Evolutionary conservation across 2,797 vertebrate genomes (phyloP), one percentile per base, ranked within the genome.

Genomic region (Hypotaenidia philippensis): DNA sequence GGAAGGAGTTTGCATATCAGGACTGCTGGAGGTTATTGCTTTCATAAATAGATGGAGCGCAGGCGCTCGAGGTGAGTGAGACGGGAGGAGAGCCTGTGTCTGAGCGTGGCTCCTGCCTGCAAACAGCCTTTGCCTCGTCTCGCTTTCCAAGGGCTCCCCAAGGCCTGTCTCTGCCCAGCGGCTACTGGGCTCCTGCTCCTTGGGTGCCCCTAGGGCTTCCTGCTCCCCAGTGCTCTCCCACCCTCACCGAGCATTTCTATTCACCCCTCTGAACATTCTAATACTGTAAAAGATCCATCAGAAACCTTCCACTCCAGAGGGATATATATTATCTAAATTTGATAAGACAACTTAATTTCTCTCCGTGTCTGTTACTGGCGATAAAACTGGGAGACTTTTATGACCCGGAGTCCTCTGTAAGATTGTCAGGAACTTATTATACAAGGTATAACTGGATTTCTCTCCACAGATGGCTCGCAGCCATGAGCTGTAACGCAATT

Each of bases 291-390:
- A 97, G 97, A 97, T 97, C 96, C 90, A 96, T 89, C 96, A 94
- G 84, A 82, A 93, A 90, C 89, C 96, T 97, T 96, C 95, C 96
- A 95, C 97, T 98, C 98, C 95, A 97, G 97, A 97, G 97, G 97
- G 98, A 98, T 97, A 97, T 98, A 98, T 98, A 97, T 98, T 97
- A 98, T 98, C 98, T 98, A 97, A 98, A 98, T 97, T 98, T 98
- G 98, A 98, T 98, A 98, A 98, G 98, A 98, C 98, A 98, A 98
- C 98, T 98, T 98, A 98, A 98, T 98, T 98, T 98, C 98, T 98
- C 98, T 98, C 96, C 59, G 31, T 98, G 98, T 98, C 98, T 98
- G 98, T 98, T 98, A 98, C 98, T 83, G 90, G 97, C 52, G 98
- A 98, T 98, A 98, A 98, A 98, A 98, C 98, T 88, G 94, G 97